Base-by-base conservation (phyloP, 1,140 invertebrate species). In the Drosophila jambulina region DNA sequence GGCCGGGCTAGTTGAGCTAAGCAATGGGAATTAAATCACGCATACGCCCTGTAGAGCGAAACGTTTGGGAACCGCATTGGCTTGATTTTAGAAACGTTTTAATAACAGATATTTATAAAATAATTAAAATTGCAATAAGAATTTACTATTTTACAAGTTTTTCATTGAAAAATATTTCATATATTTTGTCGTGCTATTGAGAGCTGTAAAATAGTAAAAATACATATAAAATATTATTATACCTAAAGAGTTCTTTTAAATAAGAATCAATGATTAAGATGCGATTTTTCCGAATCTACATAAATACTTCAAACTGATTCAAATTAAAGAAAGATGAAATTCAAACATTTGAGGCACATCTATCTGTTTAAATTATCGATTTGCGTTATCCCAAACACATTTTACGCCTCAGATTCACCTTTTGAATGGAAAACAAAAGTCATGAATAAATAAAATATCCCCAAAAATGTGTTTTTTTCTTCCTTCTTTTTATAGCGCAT, bases 381-480 rank as follows among this genome's bases (percentile, higher is more conserved):
- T 76, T 81, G 42, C 19, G 32, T 23, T 17, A 61, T 8, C 17
- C 25, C 6, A 68, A 75, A 32, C n/a, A 48, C 42, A 43, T 45
- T 62, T 75, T 45, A 32, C n/a, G 56, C 46, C 56, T 45, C 32
- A 38, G 34, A 45, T 54, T 71, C 23, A 43, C 63, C 64, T 72
- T 72, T 77, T 23, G 67, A 82, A 77, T 82, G 80, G 29, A 56
- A 59, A 78, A 51, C 76, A 71, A 78, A 75, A 79, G 65, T 79
- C 75, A 79, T 82, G 75, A 82, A 82, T 87, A 82, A 79, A 49
- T 86, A 79, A 86, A 86, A 68, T 58, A 86, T 34, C 49, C 43
- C 43, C 25, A 60, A 71, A 76, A 71, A 36, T 36, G 51, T 36
- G 51, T 74, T 71, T 72, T 63, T 80, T 78, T 53, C 58, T 58